These are phyloP conservation scores for Silurus glanis DNA, from an alignment of 2,113 vertebrate genomes.

Conservation along the genomic window DNA sequence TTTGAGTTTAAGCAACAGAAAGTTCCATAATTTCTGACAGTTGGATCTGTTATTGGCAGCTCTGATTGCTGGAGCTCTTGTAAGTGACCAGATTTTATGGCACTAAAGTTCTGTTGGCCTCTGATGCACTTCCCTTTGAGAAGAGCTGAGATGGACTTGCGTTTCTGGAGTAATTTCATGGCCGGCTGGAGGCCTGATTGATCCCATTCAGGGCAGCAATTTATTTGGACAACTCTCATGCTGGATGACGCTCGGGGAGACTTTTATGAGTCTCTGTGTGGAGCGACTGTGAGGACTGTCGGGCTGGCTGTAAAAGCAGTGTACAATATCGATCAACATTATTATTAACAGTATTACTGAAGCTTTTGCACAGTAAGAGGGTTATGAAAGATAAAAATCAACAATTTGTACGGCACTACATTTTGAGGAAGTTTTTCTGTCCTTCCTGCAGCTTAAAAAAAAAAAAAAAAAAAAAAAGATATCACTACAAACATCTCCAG, in stretches of 20 bases:
- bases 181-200: neutral
- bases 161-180: conserved; percentile 44
- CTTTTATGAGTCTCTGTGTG: neutral
- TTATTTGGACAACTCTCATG: conserved; percentile 1
- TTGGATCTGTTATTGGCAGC: neutral
- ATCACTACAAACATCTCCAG: no score
- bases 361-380: neutral
- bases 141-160: conserved; percentile 25
- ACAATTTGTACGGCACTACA: neutral
- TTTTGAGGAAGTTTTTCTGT: neutral
- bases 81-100: neutral
- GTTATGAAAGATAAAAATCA: neutral
- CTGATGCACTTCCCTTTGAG: neutral
- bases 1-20: neutral
- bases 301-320: neutral
- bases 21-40: neutral
- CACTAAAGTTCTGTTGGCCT: neutral
- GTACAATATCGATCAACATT: neutral
- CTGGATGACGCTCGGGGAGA: neutral
- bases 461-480: neutral
- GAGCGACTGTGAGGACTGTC: neutral
- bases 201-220: conserved; percentile 19
- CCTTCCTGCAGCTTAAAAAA: neutral
- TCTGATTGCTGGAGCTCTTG: neutral
- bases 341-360: neutral